Conservation (phyloP, 2,797 vertebrate genomes). For the Xenops minutus region DNA sequence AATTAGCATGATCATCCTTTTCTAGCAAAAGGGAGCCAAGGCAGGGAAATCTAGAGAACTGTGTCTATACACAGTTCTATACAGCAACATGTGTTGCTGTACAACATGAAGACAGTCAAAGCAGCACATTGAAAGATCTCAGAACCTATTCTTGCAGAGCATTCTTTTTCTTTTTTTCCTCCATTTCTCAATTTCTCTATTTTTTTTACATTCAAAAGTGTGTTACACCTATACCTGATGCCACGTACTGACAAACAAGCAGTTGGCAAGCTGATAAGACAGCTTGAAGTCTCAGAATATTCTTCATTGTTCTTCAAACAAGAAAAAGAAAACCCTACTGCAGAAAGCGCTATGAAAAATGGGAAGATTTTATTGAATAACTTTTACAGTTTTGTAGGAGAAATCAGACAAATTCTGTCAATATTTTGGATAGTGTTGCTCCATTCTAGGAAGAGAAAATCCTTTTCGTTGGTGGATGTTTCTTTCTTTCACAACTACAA, state of each 20-base stretch:
- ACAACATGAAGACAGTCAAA: background rate
- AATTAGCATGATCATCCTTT: background rate
- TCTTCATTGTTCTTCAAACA: background rate
- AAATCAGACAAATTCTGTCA: background rate
- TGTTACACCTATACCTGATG: background rate
- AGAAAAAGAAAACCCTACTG: background rate
- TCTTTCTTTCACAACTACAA: background rate
- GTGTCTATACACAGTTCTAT: background rate
- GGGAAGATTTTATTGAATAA: background rate
- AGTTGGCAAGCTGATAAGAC: background rate
- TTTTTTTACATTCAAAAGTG: background rate
- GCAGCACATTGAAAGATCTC: background rate
- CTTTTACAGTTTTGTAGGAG: background rate
- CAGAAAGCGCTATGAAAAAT: background rate
- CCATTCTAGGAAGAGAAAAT: background rate
- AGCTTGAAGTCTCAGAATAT: background rate
- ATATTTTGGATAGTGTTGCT: background rate
- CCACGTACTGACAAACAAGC: background rate
- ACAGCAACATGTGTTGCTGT: background rate
- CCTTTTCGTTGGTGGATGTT: background rate
- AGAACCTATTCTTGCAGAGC: background rate
- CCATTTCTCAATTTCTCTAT: background rate
- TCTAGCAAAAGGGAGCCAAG: background rate
- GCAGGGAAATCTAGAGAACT: background rate
- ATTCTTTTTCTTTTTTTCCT: background rate